These are phyloP conservation scores for Chironomus riparius DNA, from an alignment of 2,888 invertebrate species.

Conservation along the genomic window DNA sequence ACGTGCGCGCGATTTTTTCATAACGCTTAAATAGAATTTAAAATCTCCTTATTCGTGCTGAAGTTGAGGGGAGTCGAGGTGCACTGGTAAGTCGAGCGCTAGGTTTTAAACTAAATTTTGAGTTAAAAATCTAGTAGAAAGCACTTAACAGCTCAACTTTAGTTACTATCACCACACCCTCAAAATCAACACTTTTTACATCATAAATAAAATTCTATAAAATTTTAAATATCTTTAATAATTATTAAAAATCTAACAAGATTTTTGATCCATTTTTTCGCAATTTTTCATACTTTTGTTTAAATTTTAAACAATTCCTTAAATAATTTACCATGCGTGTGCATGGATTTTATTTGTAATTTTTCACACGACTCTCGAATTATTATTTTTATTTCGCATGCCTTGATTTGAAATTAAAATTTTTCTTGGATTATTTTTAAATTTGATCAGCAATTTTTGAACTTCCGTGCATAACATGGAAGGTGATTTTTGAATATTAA, in stretches of 20 bases:
- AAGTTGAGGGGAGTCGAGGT: too few relatives aligned
- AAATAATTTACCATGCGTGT: neutral
- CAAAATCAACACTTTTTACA: neutral
- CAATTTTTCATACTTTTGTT: neutral
- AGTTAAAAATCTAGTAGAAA: neutral
- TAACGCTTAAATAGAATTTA: neutral
- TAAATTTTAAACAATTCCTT: constrained; percentile 16
- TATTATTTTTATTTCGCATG: neutral
- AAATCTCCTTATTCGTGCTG: neutral
- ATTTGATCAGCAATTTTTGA: neutral
- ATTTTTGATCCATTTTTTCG: neutral
- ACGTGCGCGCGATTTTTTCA: neutral
- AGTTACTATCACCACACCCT: too few relatives aligned
- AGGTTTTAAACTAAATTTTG: neutral
- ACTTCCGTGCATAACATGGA: too few relatives aligned
- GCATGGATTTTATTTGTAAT: too few relatives aligned
- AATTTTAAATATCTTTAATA: neutral
- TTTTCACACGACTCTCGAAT: neutral
- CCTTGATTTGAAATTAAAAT: too few relatives aligned
- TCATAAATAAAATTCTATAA: neutral
- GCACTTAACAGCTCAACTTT: too few relatives aligned
- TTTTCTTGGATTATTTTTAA: neutral
- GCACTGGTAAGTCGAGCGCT: too few relatives aligned
- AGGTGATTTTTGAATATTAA: neutral
- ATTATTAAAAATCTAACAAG: constrained; percentile 23